phyloP scores from a whole-genome alignment of 2,113 vertebrate genomes.

The Antigone vipio region DNA sequence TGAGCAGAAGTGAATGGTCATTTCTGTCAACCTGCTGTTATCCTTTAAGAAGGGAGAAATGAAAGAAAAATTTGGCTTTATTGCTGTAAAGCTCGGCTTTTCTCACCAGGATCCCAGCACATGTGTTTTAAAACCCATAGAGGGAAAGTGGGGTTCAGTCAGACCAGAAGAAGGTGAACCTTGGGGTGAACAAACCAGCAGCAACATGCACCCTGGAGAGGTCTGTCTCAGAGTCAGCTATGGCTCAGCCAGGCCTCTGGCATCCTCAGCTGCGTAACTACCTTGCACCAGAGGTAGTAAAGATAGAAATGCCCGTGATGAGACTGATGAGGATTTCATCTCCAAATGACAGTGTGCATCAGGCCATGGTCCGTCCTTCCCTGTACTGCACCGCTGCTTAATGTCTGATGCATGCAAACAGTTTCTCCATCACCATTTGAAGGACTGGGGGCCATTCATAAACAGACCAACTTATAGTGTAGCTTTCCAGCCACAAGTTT shows the following conservation, averaged over 20 bases:
- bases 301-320: not conserved
- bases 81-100: not conserved
- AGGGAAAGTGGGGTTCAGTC: not conserved
- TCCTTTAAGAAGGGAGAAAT: not conserved
- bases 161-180: not conserved
- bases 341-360: not conserved
- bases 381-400: fast-evolving
- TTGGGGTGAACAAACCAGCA: not conserved
- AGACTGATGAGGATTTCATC: not conserved
- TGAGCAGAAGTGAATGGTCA: fast-evolving
- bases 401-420: not conserved
- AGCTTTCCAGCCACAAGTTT: slow-evolving; percentile 56
- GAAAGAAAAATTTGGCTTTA: not conserved
- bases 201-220: not conserved
- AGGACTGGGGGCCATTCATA: not conserved
- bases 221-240: not conserved
- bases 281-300: not conserved
- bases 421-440: not conserved
- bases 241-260: not conserved
- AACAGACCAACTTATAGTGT: not conserved
- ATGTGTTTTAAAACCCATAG: not conserved
- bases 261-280: not conserved
- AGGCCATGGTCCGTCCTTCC: not conserved
- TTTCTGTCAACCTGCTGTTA: not conserved
- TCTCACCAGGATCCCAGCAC: not conserved